Evolutionary conservation across 2,797 vertebrate species (phyloP).

Genomic region (Myotis findleyi): DNA sequence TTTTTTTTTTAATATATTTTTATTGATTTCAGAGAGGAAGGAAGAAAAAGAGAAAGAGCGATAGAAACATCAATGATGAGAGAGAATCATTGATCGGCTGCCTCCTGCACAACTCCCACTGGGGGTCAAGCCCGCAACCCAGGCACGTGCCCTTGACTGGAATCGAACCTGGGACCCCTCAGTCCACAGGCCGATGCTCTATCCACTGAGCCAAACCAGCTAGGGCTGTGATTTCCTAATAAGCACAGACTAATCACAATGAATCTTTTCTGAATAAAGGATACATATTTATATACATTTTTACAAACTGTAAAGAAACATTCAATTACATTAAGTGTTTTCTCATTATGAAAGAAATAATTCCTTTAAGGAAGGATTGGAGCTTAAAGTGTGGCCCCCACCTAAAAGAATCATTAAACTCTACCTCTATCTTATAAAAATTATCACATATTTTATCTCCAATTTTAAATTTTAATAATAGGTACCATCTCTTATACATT

Average conservation of each 20-base stretch:
- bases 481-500: neutral
- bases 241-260: neutral
- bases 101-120: too few species aligned
- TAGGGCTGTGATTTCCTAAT: neutral
- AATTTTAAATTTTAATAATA: slow-evolving; percentile 7
- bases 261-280: neutral
- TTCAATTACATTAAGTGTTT: neutral
- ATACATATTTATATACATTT: neutral
- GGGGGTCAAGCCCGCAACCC: too few species aligned
- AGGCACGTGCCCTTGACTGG: too few species aligned
- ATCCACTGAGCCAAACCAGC: too few species aligned
- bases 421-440: neutral
- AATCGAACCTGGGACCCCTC: too few species aligned
- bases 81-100: too few species aligned
- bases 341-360: slow-evolving; percentile 21
- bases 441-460: neutral
- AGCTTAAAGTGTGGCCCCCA: neutral
- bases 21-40: too few species aligned
- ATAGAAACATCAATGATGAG: too few species aligned
- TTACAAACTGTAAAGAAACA: neutral
- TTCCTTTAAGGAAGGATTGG: neutral
- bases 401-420: slow-evolving; percentile 6
- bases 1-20: too few species aligned
- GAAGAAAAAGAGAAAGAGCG: too few species aligned
- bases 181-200: too few species aligned